Evolutionary conservation across 2,113 vertebrate genomes (phyloP), one percentile per base, ranked within the genome.

Genomic region (Lophotis ruficrista): DNA sequence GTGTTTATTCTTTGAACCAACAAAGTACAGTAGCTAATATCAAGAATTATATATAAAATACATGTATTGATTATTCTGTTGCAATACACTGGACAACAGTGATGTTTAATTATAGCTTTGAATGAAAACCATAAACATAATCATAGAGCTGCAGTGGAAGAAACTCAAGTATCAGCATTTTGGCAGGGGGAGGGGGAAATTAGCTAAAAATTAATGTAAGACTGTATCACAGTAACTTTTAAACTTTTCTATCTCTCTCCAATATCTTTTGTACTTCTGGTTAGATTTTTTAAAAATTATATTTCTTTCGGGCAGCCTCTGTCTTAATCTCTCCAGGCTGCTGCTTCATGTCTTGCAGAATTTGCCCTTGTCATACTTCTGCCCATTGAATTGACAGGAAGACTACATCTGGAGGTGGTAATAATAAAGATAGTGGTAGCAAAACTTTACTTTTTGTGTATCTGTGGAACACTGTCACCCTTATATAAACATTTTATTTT

Each of bases 401-500:
- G 54, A 20, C 65, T 88, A 21, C 73, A 71, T 90, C 72, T 93
- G 53, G 60, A 94, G 72, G 48, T 96, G 54, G 35, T 35, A 51
- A 72, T 90, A 62, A 47, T 87, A 89, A 45, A 77, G 81, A 71
- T 2, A 79, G 83, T 31, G 61, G 45, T 57, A 76, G 65, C 81
- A 95, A 57, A 93, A 51, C 70, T 76, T 75, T 66, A 47, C 27
- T 75, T 14, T 48, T 78, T 68, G 8, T 30, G 9, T 64, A 38
- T 94, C 65, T 82, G 41, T 91, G 70, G 33, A 90, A 71, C 53
- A 37, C 48, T 61, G 58, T 90, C 9, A 25, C 37, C 37, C 80
- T 91, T 92, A 95, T 22, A 72, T 68, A 87, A 92, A 83, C 20
- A 5, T 43, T 94, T 82, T 89, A 37, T 87, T 93, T 76, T 33